Conservation (phyloP, 2,797 vertebrate genomes). For the Mionectes olivaceus region DNA sequence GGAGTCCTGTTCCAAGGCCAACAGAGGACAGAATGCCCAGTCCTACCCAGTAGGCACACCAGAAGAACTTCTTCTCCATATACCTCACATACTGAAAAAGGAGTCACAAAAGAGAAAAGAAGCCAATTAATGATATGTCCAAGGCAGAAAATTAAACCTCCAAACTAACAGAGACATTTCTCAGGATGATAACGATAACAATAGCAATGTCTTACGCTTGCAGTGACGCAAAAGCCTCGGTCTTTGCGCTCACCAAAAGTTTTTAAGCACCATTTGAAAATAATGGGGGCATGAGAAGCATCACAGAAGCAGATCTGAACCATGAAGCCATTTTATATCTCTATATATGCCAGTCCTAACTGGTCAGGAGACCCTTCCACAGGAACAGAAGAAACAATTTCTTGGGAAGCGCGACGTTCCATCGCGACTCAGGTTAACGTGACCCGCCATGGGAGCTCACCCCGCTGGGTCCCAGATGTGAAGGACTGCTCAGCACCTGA, state of each 20-base stretch:
- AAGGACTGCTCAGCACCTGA: neutral
- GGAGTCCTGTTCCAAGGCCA: conserved; percentile 96
- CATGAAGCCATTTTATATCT: neutral
- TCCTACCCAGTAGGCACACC: conserved; percentile 99
- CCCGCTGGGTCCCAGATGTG: neutral
- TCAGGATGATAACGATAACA: neutral
- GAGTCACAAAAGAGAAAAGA: neutral
- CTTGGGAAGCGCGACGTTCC: neutral
- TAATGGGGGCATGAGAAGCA: neutral
- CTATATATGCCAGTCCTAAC: neutral
- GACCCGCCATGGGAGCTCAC: neutral
- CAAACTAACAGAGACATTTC: neutral
- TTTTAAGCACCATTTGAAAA: neutral
- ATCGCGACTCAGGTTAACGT: neutral
- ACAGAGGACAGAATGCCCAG: conserved; percentile 93
- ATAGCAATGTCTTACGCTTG: neutral
- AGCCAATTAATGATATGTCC: neutral
- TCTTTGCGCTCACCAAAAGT: neutral
- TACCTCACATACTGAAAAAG: conserved; percentile 86
- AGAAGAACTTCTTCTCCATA: conserved; percentile 92
- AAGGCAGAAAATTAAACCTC: neutral
- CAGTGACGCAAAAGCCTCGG: neutral
- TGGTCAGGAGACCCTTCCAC: neutral
- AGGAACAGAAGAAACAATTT: neutral
- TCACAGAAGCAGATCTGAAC: neutral